Evolutionary conservation across 2,113 vertebrate species (phyloP).

Genomic region (Trogon surrucura): DNA sequence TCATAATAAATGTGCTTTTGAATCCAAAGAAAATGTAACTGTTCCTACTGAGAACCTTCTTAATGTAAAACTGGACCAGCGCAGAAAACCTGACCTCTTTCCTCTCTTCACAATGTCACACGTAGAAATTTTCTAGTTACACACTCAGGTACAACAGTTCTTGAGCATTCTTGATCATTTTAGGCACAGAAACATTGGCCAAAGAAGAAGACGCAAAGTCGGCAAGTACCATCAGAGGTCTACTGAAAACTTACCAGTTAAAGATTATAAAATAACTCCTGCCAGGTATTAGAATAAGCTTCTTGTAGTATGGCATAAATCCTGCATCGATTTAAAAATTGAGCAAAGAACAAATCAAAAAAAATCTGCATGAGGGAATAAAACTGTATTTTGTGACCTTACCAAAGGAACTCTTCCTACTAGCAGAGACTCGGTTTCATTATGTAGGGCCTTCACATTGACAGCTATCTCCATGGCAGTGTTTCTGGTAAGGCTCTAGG

Average conservation of each 20-base stretch:
- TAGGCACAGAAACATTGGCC: not conserved
- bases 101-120: not conserved
- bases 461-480: slow-evolving; percentile 93
- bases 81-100: not conserved
- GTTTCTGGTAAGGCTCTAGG: slow-evolving; percentile 92
- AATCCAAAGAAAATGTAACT: not conserved
- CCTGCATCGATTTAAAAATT: not conserved
- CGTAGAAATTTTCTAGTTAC: not conserved
- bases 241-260: not conserved
- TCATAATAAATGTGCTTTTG: not conserved
- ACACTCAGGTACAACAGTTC: not conserved
- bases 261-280: not conserved
- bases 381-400: slow-evolving; percentile 53
- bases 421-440: slow-evolving; percentile 94
- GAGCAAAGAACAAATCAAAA: not conserved
- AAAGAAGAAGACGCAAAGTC: not conserved
- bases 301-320: not conserved
- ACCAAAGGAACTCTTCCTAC: slow-evolving; percentile 93
- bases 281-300: not conserved
- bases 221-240: not conserved
- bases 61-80: not conserved
- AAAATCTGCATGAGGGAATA: not conserved
- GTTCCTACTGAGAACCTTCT: not conserved
- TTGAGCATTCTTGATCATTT: not conserved
- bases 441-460: slow-evolving; percentile 94